phyloP scores from a whole-genome alignment of 2,888 invertebrate species.

The Apantesis nais region DNA sequence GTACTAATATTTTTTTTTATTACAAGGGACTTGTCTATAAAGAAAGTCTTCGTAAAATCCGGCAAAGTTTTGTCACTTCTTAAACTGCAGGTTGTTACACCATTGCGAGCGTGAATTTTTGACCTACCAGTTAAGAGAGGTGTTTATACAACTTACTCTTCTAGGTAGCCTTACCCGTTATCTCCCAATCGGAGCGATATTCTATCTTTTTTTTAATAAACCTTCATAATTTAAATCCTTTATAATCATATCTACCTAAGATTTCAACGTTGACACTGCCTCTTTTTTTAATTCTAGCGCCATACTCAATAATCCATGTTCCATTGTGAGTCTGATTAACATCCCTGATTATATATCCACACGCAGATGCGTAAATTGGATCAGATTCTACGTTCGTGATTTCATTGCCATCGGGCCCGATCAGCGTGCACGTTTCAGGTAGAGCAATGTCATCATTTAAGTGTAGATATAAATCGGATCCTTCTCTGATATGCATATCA shows the following conservation, averaged over 20 bases:
- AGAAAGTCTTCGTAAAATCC: background rate
- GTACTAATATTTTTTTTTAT: too few relatives aligned
- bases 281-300: conserved; percentile 56
- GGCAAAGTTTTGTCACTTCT: background rate
- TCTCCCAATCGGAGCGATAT: background rate
- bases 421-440: conserved; percentile 62
- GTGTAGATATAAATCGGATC: conserved; percentile 63
- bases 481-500: conserved; percentile 54
- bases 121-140: background rate
- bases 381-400: conserved; percentile 45
- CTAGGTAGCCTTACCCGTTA: background rate
- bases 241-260: conserved; percentile 56
- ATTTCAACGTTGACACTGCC: conserved; percentile 59
- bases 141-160: background rate
- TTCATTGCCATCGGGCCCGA: conserved; percentile 50
- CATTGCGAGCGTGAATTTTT: too few relatives aligned
- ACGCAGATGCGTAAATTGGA: conserved; percentile 45
- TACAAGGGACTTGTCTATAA: background rate
- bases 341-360: conserved; percentile 61
- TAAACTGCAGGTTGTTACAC: background rate
- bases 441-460: conserved; percentile 53
- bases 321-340: conserved; percentile 55
- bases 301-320: conserved; percentile 66
- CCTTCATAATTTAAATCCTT: background rate
- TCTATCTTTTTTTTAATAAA: too few relatives aligned